Base-by-base conservation (phyloP, 2,113 vertebrate species). In the Callithrix jacchus region DNA sequence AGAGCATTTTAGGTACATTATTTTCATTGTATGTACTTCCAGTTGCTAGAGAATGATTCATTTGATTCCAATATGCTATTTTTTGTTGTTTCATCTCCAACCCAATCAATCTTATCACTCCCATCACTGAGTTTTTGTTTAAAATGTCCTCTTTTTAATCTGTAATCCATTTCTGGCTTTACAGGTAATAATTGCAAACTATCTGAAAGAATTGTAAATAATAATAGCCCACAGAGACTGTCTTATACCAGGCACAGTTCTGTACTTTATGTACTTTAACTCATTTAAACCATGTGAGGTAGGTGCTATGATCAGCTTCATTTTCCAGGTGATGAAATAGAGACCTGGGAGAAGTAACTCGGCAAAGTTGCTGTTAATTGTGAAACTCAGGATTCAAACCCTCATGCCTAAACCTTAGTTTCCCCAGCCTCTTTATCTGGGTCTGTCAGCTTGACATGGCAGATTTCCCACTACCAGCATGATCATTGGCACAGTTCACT, bases 1-100 rank as follows among this genome's bases (percentile, higher is more conserved):
- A 95, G 81, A 97, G 94, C 93, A 96, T 97, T 97, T 97, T 84
- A 94, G 89, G 89, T 89, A 76, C 96, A 87, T 97, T 94, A 97
- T 97, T 95, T 98, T 97, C 92, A 93, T 94, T 97, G 97, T 97
- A 94, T 91, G 68, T 87, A 86, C 83, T 95, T 79, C 61, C 93
- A 91, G 47, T 96, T 94, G 93, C 95, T 95, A 81, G 37, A 95
- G 79, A 92, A 97, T 86, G 52, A 97, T 71, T 97, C 86, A 56
- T 97, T 98, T 97, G 93, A 84, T 97, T 95, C 87, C 74, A 94
- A n/a, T 89, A 87, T 94, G 93, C 80, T 97, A 37, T 96, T 96
- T 94, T 90, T 94, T 95, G 54, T 95, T 97, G 83, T 96, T 96
- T 97, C 70, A 77, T 94, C 87, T 97, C 47, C 30, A 92, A 93